Conservation (phyloP, 2,113 vertebrate species). For the Planiliza haematocheilus region DNA sequence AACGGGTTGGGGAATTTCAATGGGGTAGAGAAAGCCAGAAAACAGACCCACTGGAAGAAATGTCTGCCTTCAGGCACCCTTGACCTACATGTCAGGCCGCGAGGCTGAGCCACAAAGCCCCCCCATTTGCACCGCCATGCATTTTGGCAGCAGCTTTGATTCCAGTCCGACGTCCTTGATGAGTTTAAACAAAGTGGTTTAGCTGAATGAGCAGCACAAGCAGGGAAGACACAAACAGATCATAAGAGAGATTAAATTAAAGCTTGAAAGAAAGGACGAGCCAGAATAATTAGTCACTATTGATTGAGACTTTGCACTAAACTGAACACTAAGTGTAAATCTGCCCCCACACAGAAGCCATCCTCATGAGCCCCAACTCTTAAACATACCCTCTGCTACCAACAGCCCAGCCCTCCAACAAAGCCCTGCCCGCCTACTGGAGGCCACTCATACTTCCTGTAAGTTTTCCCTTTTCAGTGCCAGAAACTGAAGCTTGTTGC, state of each 20-base stretch:
- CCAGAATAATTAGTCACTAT: constrained; percentile 49
- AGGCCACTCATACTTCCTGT: constrained; percentile 82
- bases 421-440: constrained; percentile 52
- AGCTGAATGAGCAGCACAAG: constrained; percentile 16
- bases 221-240: constrained; percentile 10
- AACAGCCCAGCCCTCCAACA: constrained; percentile 30
- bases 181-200: constrained; percentile 54
- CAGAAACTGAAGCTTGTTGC: constrained; percentile 85
- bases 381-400: constrained; percentile 8
- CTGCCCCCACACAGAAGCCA: constrained; percentile 5
- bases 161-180: constrained; percentile 53
- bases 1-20: constrained; percentile 39
- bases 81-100: constrained; percentile 61
- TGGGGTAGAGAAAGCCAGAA: constrained; percentile 22
- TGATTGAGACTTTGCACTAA: constrained; percentile 48
- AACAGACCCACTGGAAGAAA: constrained; percentile 38
- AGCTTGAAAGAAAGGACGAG: background rate
- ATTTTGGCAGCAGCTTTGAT: constrained; percentile 60
- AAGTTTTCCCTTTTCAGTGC: constrained; percentile 81
- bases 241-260: constrained; percentile 17
- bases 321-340: background rate
- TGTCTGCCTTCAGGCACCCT: constrained; percentile 55
- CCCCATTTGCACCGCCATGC: constrained; percentile 62
- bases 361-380: constrained; percentile 40
- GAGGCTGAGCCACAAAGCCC: constrained; percentile 39